phyloP scores from a whole-genome alignment of 1,140 invertebrate genomes.

The Macrocentrus cingulum region DNA sequence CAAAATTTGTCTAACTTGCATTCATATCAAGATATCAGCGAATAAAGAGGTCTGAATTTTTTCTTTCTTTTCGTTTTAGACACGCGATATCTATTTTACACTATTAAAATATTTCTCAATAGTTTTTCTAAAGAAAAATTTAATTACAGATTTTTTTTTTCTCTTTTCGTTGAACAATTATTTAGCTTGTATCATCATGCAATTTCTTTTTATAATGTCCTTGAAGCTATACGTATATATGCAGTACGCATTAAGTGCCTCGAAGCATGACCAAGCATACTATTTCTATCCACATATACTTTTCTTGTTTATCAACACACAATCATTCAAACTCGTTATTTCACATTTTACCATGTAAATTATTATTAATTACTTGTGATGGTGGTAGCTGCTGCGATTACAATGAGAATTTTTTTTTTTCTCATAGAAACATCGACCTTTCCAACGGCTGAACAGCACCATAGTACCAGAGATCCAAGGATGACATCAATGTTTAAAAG shows the following conservation, averaged over 20 bases:
- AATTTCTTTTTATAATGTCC: not conserved
- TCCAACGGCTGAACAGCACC: constrained; percentile 22
- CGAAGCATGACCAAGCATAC: not conserved
- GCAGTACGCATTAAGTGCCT: not conserved
- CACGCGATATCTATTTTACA: too few species aligned
- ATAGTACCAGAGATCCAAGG: constrained; percentile 29
- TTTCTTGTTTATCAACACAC: not conserved
- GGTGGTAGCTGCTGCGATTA: not conserved
- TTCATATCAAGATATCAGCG: too few species aligned
- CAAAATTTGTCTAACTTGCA: too few species aligned
- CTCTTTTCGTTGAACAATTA: too few species aligned
- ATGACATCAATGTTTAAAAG: constrained; percentile 65
- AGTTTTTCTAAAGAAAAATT: too few species aligned
- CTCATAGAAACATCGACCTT: constrained; percentile 21
- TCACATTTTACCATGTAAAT: constrained; percentile 5
- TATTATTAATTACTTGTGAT: not conserved
- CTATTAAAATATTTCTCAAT: too few species aligned
- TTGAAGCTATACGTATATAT: not conserved
- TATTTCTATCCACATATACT: not conserved
- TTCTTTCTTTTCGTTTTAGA: too few species aligned
- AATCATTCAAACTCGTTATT: constrained; percentile 1
- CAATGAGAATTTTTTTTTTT: too few species aligned
- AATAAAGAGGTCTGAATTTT: too few species aligned
- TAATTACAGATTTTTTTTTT: too few species aligned
- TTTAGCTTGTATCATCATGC: not conserved